Base-by-base conservation (phyloP, 1,140 invertebrate species). In the Drosophila mojavensis region DNA sequence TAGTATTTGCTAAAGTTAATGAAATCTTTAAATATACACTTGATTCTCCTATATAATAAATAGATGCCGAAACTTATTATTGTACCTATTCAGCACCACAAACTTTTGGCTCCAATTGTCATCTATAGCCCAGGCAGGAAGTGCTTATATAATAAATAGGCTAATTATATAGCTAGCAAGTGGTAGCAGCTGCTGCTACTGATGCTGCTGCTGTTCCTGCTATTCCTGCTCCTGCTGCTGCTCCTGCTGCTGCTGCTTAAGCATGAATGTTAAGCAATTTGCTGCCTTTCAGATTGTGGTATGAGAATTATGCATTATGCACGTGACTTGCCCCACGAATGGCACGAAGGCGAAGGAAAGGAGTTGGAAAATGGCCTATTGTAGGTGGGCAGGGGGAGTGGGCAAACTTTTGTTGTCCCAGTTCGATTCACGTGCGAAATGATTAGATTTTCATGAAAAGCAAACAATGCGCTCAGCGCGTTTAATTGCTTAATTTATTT, bases 401-500 rank as follows among this genome's bases (percentile, higher is more conserved):
- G 43, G 15, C n/a, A 17, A 17, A 47, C 26, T 33, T 24, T 68
- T 20, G 17, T 50, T 63, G 41, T 68, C 48, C 54, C 45, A 41
- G 63, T 48, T 68, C 56, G 45, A 68, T 74, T 75, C 81, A 85
- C 71, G 75, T 74, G 70, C 77, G 83, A 81, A 86, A 77, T 86
- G 79, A 86, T 86, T 86, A 70, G 83, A 86, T 86, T 86, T 85
- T 79, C 79, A 86, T 88, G 78, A 79, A 51, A 74, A 68, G 58
- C 69, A 88, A 88, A 86, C 83, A 86, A 86, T 82, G 76, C 78
- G 72, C 78, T 51, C 76, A 61, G 75, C 72, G 65, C 83, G 77
- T 88, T 88, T 86, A 86, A 86, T 88, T 86, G 83, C 83, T 83
- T 88, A 82, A 86, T 86, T 86, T 86, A 86, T 86, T 83, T 86